phyloP scores from a whole-genome alignment of 2,113 vertebrate species.

The Boleophthalmus pectinirostris region DNA sequence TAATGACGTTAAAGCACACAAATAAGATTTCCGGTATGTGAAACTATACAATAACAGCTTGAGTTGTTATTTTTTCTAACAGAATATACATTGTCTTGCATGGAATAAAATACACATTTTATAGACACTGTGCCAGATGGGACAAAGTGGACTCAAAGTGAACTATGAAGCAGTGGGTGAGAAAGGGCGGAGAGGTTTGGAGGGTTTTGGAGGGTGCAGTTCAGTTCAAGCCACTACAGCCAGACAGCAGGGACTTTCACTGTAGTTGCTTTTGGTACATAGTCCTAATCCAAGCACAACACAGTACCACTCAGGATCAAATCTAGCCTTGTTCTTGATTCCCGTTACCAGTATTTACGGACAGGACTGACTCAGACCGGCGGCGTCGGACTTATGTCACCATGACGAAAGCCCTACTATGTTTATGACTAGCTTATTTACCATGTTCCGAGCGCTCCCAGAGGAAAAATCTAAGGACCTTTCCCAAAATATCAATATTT shows the following conservation, averaged over 20 bases:
- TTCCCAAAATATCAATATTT: constrained; percentile 53
- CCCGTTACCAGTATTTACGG: constrained; percentile 45
- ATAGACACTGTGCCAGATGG: constrained; percentile 21
- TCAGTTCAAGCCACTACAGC: constrained; percentile 12
- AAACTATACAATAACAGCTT: not conserved
- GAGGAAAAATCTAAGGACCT: constrained; percentile 28
- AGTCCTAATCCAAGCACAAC: constrained; percentile 69
- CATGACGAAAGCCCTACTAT: constrained; percentile 40
- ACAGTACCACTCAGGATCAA: constrained; percentile 47
- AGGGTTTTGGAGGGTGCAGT: constrained; percentile 48
- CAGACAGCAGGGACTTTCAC: constrained; percentile 62
- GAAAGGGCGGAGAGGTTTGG: constrained; percentile 51
- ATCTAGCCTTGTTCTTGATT: constrained; percentile 41
- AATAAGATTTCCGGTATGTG: not conserved
- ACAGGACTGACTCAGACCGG: constrained; percentile 50
- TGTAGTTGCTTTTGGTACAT: constrained; percentile 40
- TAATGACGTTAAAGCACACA: too few species aligned
- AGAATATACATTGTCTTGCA: not conserved
- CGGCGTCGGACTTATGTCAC: constrained; percentile 44
- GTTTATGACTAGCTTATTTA: constrained; percentile 48
- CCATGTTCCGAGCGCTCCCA: constrained; percentile 34
- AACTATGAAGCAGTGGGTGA: constrained; percentile 58
- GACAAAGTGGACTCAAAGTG: constrained; percentile 29
- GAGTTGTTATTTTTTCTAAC: not conserved
- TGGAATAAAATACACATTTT: constrained; percentile 1